Evolutionary conservation across 2,888 invertebrate species (phyloP).

Genomic region (Caenorhabditis sp.): DNA sequence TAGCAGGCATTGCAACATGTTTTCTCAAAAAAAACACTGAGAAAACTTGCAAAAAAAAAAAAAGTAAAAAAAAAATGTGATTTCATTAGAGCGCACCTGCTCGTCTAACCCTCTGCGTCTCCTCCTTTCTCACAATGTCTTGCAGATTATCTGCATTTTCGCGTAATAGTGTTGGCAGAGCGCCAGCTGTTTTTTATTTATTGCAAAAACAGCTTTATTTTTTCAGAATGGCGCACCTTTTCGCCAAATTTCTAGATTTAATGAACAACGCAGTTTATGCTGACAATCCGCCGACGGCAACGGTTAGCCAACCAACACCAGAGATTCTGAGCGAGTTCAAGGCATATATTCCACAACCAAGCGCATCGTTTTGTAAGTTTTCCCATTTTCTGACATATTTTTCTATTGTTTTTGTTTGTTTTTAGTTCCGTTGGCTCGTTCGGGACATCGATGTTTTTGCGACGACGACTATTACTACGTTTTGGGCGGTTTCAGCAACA

Average conservation of each 20-base stretch:
- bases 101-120: neutral
- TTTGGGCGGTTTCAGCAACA: constrained; percentile 56
- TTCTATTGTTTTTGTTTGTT: neutral
- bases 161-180: neutral
- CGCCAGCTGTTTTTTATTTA: neutral
- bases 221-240: neutral
- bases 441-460: constrained; percentile 61
- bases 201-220: neutral
- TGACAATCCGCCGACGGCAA: neutral
- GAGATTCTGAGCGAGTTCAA: neutral
- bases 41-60: neutral
- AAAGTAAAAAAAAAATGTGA: constrained; percentile 20
- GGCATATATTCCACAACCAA: neutral
- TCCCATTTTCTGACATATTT: no score
- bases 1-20: neutral
- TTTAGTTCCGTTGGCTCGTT: constrained; percentile 46
- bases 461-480: constrained; percentile 61
- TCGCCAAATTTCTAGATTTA: no score
- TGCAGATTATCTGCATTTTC: neutral
- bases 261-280: neutral
- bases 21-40: constrained; percentile 2
- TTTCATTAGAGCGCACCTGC: neutral
- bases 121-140: neutral
- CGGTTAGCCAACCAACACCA: neutral
- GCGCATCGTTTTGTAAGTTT: neutral